These are phyloP conservation scores for Aphelenchoides avenae DNA, from an alignment of 1,140 invertebrate genomes.

Conservation along the genomic window DNA sequence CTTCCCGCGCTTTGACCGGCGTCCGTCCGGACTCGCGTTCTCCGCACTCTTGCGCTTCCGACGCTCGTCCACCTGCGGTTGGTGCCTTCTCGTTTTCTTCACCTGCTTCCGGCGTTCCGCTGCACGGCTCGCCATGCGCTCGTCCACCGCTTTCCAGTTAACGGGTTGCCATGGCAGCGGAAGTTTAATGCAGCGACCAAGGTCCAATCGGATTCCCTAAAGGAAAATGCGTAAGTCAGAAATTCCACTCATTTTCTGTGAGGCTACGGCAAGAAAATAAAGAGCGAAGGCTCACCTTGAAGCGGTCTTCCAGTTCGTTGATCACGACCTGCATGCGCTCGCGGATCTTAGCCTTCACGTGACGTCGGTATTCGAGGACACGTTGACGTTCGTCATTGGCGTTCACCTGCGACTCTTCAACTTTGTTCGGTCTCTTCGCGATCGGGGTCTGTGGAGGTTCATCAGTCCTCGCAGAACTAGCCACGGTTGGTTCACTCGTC, in stretches of 20 bases:
- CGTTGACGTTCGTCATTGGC: background rate
- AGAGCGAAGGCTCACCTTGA: slow-evolving; percentile 5
- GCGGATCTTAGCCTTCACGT: slow-evolving; percentile 10
- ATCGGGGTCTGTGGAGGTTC: too few relatives aligned
- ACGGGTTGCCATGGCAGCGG: slow-evolving; percentile 2
- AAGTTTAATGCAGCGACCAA: too few relatives aligned
- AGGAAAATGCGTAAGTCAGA: background rate
- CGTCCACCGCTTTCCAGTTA: background rate
- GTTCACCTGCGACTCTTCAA: background rate
- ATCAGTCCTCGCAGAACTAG: too few relatives aligned
- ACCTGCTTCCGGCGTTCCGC: background rate
- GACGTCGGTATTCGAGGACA: background rate
- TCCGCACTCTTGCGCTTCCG: background rate
- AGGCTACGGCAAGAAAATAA: background rate
- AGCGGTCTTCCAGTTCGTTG: slow-evolving; percentile 6
- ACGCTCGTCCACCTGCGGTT: background rate
- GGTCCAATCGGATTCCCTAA: background rate
- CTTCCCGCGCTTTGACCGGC: background rate
- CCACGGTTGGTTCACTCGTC: background rate
- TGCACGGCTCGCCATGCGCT: background rate
- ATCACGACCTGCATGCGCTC: slow-evolving; percentile 1
- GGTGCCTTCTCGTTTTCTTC: background rate
- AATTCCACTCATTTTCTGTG: background rate
- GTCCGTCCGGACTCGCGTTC: background rate
- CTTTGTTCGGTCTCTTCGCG: too few relatives aligned